These are phyloP conservation scores for Lomographa bimaculata DNA, from an alignment of 2,888 invertebrate species.

Conservation along the genomic window DNA sequence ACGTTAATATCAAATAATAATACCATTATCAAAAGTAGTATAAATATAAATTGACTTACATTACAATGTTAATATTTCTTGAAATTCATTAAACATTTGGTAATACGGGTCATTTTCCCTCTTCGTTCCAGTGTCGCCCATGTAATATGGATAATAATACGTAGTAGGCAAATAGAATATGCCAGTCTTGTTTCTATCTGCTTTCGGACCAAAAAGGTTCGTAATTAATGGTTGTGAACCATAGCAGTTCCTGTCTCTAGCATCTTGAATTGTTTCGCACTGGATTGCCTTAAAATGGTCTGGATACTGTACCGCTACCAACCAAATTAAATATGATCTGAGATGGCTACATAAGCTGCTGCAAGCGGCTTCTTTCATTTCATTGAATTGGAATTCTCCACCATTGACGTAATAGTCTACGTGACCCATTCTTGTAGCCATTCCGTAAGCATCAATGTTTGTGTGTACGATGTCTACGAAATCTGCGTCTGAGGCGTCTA, in stretches of 20 bases:
- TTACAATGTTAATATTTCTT: too few relatives aligned
- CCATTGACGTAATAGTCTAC: constrained; percentile 43
- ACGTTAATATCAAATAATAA: too few relatives aligned
- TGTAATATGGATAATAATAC: constrained; percentile 42
- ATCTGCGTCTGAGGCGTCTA: too few relatives aligned
- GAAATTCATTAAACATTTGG: too few relatives aligned
- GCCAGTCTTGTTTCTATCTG: constrained; percentile 39
- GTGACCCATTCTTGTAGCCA: too few relatives aligned
- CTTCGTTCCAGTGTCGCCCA: constrained; percentile 30
- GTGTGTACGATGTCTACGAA: too few relatives aligned
- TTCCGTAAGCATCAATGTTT: too few relatives aligned
- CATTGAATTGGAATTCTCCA: constrained; percentile 38
- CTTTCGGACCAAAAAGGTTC: constrained; percentile 31
- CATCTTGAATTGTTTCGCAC: constrained; percentile 40
- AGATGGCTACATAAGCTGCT: constrained; percentile 3
- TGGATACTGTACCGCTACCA: constrained; percentile 34
- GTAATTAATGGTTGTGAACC: constrained; percentile 33
- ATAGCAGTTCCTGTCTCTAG: constrained; percentile 37
- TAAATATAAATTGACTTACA: too few relatives aligned
- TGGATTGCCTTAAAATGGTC: constrained; percentile 37
- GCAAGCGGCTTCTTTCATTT: constrained; percentile 29
- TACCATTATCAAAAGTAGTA: too few relatives aligned
- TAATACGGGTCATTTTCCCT: background rate
- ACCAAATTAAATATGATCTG: constrained; percentile 30
- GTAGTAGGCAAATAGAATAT: constrained; percentile 44